Base-by-base conservation (phyloP, 2,888 invertebrate genomes). In the Microplitis manilae region DNA sequence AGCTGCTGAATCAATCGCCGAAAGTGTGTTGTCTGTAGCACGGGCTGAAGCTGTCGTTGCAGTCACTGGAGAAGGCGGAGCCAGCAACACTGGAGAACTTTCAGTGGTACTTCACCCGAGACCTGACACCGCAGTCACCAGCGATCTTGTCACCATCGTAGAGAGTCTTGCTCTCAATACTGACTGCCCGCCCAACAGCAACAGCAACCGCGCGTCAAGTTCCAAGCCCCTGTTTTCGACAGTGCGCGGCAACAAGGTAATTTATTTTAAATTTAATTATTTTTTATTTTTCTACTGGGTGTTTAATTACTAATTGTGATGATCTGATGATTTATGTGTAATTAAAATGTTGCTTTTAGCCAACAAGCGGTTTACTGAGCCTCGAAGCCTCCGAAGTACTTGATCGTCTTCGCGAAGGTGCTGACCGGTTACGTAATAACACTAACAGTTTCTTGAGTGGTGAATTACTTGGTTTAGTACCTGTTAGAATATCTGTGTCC, bases 1-100 rank as follows among this genome's bases (percentile, higher is more conserved):
- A 91, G 96, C 97, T 2, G 95, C 96, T 9, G 97, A 97, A 89
- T 96, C 96, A 73, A 95, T 97, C 85, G 95, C 97, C 2, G 97
- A 97, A 90, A 95, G 94, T 87, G 94, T 96, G 62, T 90, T 96
- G 81, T 94, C 94, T 67, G 93, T 94, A 71, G 94, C 94, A 17
- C 93, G 94, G 81, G 93, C 94, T 5, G 94, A 95, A 87, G 94
- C 94, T 70, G 92, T 93, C 41, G 93, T 93, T 15, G 92, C 93
- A 13, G 90, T 90, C 30, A 90, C 90, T 62, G 89, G 90, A 40
- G 89, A 92, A 86, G 91, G 92, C 13, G 92, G 91, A 60, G 91
- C 91, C 50, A 92, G 91, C 82, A 91, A 92, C 79, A 91, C 92
- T 15, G 91, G 92, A 76, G 91, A 93, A 86, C 90, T 92, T 4